Percentiles rank a stretch among this genome's conserved stretches.
Evolutionary conservation across 2,888 invertebrate genomes (phyloP).

Genomic region (Caenorhabditis becei): DNA sequence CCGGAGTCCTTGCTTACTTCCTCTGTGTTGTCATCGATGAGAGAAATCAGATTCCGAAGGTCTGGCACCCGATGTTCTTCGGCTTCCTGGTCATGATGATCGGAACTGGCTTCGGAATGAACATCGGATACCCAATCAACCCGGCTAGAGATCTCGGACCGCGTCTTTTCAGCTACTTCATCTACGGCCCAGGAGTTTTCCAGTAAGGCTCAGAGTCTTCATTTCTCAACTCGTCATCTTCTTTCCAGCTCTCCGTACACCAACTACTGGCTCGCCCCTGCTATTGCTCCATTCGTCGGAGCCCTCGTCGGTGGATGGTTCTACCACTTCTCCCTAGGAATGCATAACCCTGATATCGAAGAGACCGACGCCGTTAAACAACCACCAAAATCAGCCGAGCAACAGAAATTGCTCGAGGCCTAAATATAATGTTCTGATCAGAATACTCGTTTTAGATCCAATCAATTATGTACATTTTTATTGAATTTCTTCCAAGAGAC

Average conservation of each 20-base stretch:
- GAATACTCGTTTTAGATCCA: not conserved
- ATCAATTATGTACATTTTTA: slow-evolving; percentile 46
- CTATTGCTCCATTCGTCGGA: slow-evolving; percentile 69
- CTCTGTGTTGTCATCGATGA: slow-evolving; percentile 74
- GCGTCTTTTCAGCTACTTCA: slow-evolving; percentile 74
- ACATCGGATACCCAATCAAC: slow-evolving; percentile 74
- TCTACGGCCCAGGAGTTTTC: slow-evolving; percentile 77
- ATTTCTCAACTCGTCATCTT: not conserved
- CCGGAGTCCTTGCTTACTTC: slow-evolving; percentile 75
- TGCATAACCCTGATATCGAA: slow-evolving; percentile 65
- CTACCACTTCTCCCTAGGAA: slow-evolving; percentile 67
- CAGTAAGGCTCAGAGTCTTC: slow-evolving; percentile 46
- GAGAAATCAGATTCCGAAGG: slow-evolving; percentile 76
- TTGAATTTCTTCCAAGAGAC: slow-evolving; percentile 28
- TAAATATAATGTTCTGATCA: slow-evolving; percentile 24
- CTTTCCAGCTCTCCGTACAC: slow-evolving; percentile 66
- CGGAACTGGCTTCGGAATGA: slow-evolving; percentile 77
- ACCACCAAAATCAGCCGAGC: slow-evolving; percentile 44
- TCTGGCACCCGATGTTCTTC: slow-evolving; percentile 71
- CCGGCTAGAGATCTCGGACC: slow-evolving; percentile 78
- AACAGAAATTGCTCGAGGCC: slow-evolving; percentile 50
- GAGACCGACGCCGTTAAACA: slow-evolving; percentile 20
- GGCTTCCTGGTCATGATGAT: slow-evolving; percentile 77
- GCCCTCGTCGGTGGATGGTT: slow-evolving; percentile 70
- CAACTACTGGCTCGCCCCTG: slow-evolving; percentile 69